Evolutionary conservation across 1,140 invertebrate genomes (phyloP).

Genomic region (Drosophila asahinai): DNA sequence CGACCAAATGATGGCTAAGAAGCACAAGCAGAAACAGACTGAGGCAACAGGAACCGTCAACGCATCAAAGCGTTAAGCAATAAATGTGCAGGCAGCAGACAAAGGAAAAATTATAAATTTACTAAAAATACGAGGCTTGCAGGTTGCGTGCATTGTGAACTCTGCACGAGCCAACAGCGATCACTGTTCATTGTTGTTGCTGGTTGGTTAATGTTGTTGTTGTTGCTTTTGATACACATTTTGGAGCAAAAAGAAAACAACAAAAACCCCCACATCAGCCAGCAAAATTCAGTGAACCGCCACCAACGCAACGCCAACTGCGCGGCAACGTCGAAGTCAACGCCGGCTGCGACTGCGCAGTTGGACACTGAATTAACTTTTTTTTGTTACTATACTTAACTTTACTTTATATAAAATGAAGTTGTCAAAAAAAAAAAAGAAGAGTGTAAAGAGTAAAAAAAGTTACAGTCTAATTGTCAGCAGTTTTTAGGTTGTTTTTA

Average conservation of each 20-base stretch:
- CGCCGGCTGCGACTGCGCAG: slow-evolving; percentile 50
- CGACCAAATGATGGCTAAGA: slow-evolving; percentile 58
- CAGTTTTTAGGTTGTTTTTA: neutral
- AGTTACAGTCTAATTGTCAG: neutral
- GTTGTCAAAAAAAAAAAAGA: neutral
- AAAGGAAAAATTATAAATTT: slow-evolving; percentile 25
- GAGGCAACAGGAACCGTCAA: slow-evolving; percentile 53
- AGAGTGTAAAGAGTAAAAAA: no score
- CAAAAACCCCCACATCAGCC: slow-evolving; percentile 29
- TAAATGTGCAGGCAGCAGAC: slow-evolving; percentile 69
- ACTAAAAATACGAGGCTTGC: slow-evolving; percentile 27
- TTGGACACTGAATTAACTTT: slow-evolving; percentile 28
- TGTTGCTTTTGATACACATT: slow-evolving; percentile 47
- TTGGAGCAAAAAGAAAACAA: slow-evolving; percentile 31
- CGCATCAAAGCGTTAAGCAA: slow-evolving; percentile 82
- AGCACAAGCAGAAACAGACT: slow-evolving; percentile 1
- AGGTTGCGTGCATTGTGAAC: slow-evolving; percentile 77
- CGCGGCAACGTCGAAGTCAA: slow-evolving; percentile 1
- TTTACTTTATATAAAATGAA: neutral
- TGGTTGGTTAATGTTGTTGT: slow-evolving; percentile 35
- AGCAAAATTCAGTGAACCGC: slow-evolving; percentile 55
- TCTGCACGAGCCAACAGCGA: slow-evolving; percentile 77
- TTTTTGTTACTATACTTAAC: neutral
- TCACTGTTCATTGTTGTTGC: slow-evolving; percentile 23
- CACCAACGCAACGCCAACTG: slow-evolving; percentile 43